phyloP scores from a whole-genome alignment of 2,888 invertebrate species.

The Archips xylosteana region DNA sequence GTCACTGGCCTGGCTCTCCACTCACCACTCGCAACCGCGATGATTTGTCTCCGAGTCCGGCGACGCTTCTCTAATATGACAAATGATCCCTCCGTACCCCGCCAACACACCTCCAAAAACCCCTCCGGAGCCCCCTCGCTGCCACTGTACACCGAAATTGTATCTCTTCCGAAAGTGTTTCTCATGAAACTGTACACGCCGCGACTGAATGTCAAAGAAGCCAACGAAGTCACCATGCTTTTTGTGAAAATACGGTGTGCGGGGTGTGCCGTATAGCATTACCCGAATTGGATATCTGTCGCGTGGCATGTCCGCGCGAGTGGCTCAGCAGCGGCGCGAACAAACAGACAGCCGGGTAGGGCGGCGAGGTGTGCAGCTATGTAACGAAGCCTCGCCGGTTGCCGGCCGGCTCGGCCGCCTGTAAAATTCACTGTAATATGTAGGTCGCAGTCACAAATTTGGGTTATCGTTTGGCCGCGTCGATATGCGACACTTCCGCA shows the following conservation, averaged over 20 bases:
- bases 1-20: conserved; percentile 79
- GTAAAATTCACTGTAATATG: conserved; percentile 75
- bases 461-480: conserved; percentile 81
- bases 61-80: conserved; percentile 37
- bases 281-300: conserved; percentile 42
- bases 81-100: conserved; percentile 41
- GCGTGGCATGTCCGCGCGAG: conserved; percentile 44
- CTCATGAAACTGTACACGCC: conserved; percentile 40
- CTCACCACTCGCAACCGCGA: conserved; percentile 48
- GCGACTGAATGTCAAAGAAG: conserved; percentile 46
- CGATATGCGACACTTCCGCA: conserved; percentile 80
- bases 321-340: conserved; percentile 54
- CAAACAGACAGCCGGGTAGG: conserved; percentile 56
- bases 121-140: conserved; percentile 10
- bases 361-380: conserved; percentile 56
- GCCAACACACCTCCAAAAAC: conserved; percentile 22
- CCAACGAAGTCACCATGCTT: conserved; percentile 43
- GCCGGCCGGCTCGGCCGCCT: conserved; percentile 64
- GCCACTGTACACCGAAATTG: conserved; percentile 27
- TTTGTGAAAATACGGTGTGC: conserved; percentile 25
- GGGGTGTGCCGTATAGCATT: conserved; percentile 40
- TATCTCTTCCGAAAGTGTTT: conserved; percentile 36
- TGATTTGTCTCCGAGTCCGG: conserved; percentile 44
- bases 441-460: conserved; percentile 82
- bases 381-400: conserved; percentile 60